These are phyloP conservation scores for Odontesthes bonariensis DNA, from an alignment of 2,113 vertebrate species.

Conservation along the genomic window DNA sequence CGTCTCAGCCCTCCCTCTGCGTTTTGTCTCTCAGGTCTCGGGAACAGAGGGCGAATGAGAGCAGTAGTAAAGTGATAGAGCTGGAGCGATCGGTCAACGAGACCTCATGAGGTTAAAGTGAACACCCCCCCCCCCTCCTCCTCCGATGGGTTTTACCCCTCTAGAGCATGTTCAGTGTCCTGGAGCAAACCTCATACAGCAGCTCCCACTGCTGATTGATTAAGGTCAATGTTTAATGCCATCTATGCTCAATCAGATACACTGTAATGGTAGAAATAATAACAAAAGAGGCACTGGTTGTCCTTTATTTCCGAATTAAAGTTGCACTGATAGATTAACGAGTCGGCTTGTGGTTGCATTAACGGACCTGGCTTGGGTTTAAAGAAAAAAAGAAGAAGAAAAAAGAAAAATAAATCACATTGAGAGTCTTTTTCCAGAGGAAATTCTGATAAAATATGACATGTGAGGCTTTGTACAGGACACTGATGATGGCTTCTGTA, in stretches of 20 bases:
- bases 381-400: not conserved
- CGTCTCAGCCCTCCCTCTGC: not conserved
- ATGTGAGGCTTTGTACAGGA: conserved; percentile 70
- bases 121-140: not conserved
- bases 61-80: conserved; percentile 71
- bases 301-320: conserved; percentile 56
- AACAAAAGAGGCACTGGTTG: conserved; percentile 57
- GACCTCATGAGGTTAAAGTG: conserved; percentile 68
- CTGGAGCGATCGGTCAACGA: conserved; percentile 77
- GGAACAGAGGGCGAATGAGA: conserved; percentile 63
- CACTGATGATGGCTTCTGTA: conserved; percentile 68
- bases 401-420: conserved; percentile 23
- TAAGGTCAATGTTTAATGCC: conserved; percentile 36
- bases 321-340: conserved; percentile 72
- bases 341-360: conserved; percentile 26
- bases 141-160: conserved; percentile 25
- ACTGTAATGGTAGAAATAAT: conserved; percentile 54
- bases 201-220: conserved; percentile 48
- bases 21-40: conserved; percentile 59
- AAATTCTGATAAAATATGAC: conserved; percentile 45
- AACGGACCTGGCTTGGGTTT: conserved; percentile 15
- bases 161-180: conserved; percentile 70
- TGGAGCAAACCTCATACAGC: conserved; percentile 62
- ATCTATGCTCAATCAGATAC: conserved; percentile 54
- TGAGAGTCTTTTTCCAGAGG: conserved; percentile 32